phyloP scores from a whole-genome alignment of 2,113 vertebrate genomes.

The rat (Rattus norvegicus) region GRCr8 NC_086020.1:122365001-122365500 shows the following conservation, averaged over 20 bases:
- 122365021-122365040: neutral
- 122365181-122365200: neutral
- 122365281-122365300: neutral
- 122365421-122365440: neutral
- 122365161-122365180: neutral
- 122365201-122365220: neutral
- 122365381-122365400: constrained; percentile 33
- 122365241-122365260: constrained; percentile 59
- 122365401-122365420: neutral
- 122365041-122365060: neutral
- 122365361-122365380: constrained; percentile 21
- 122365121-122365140: constrained; percentile 82
- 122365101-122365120: neutral
- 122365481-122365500: neutral
- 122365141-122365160: constrained; percentile 80
- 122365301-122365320: constrained; percentile 64
- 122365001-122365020: neutral
- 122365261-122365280: neutral
- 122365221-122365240: neutral
- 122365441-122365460: neutral
- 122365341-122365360: neutral
- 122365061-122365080: too few species aligned
- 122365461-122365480: neutral
- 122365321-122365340: constrained; percentile 5
- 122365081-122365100: neutral